Base-by-base conservation (phyloP, 1,140 invertebrate genomes). In the Heliothis virescens region DNA sequence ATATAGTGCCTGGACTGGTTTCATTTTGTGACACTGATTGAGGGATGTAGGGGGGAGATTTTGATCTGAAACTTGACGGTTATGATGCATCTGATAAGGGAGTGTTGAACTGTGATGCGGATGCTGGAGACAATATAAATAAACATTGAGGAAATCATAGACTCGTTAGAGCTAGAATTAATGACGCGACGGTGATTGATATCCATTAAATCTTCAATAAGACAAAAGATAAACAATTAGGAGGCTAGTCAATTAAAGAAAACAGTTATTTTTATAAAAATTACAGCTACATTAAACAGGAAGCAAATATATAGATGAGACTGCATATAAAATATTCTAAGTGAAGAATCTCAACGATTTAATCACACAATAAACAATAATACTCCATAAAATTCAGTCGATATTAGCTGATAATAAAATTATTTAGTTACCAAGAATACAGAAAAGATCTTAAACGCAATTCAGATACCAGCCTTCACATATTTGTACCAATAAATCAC, bases 401-500 rank as follows among this genome's bases (percentile, higher is more conserved):
- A 41, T 26, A 63, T 63, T 29, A 63, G 34, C 29, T 59, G 57
- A 74, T 47, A 75, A 75, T 75, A 60, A 60, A 75, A 48, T 41
- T 62, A 75, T 75, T 47, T 52, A 41, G 34, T 41, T 60, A 60
- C 34, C 34, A 21, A 50, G n/a, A 75, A 75, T 12, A 75, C 34
- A 41, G 55, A 48, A 74, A 34, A 52, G 47, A 76, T 65, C 26
- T 65, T 76, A 18, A 76, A 63, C 41, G 2, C 34, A 62, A 76
- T 50, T 34, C 57, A 76, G 16, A 52, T 48, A 48, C 12, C 15
- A 76, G 60, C 60, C 74, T 63, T 65, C 60, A 65, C 48, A 26
- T 34, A 76, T 63, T 76, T 63, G 74, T 63, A 76, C 59, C 74
- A 65, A 76, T 76, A 76, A 76, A 76, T 76, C 74, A 63, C 74